Percentiles rank a stretch among this genome's conserved stretches.
phyloP scores from a whole-genome alignment of 2,888 invertebrate genomes.

The Aleiodes leptofemur region DNA sequence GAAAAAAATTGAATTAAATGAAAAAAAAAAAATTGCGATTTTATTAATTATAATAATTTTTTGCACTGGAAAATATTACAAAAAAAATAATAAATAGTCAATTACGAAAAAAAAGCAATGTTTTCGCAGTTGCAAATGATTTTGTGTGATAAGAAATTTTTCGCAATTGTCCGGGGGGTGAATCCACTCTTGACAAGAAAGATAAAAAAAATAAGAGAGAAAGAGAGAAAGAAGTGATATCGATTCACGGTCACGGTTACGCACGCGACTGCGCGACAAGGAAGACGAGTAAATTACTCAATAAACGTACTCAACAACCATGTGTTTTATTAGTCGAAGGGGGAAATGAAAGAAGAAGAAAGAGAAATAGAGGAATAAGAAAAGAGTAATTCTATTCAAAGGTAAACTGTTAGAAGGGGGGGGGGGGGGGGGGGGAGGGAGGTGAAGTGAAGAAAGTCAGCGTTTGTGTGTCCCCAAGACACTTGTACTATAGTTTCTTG shows the following conservation, averaged over 20 bases:
- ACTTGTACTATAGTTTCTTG: constrained; percentile 9
- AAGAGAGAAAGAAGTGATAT: constrained; percentile 34
- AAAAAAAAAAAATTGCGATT: constrained; percentile 18
- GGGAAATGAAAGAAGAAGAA: constrained; percentile 35
- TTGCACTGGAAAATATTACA: not conserved
- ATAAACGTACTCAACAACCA: constrained; percentile 27
- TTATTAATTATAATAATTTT: not conserved
- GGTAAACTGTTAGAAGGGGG: constrained; percentile 25
- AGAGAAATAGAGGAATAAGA: constrained; percentile 38
- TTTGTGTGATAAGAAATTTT: constrained; percentile 10
- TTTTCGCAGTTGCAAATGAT: constrained; percentile 3
- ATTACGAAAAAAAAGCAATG: not conserved
- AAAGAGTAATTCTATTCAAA: constrained; percentile 16
- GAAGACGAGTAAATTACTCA: constrained; percentile 31
- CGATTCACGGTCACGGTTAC: constrained; percentile 51
- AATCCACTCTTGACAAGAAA: constrained; percentile 33
- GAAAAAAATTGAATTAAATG: constrained; percentile 15
- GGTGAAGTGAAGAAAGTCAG: not conserved
- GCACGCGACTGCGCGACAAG: constrained; percentile 36
- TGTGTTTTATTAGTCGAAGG: constrained; percentile 20
- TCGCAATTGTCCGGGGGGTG: constrained; percentile 31
- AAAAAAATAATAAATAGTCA: not conserved
- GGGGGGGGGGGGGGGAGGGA: not conserved
- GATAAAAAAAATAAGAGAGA: constrained; percentile 8
- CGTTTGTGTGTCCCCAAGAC: constrained; percentile 20